These are phyloP conservation scores for Eubasilissa splendida DNA, from an alignment of 2,888 invertebrate genomes.

Conservation along the genomic window DNA sequence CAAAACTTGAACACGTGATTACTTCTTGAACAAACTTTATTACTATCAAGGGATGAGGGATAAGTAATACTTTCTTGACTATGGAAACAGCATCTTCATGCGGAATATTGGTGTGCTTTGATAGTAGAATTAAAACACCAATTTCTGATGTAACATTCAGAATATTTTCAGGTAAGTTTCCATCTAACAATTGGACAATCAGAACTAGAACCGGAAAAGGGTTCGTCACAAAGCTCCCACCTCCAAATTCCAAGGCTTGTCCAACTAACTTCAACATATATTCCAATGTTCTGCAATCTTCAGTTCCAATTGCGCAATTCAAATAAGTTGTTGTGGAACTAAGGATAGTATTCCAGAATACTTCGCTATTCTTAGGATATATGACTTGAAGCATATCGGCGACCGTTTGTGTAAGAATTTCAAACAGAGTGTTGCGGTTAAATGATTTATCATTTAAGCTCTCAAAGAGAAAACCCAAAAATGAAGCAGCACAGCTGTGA, in stretches of 20 bases:
- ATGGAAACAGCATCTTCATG: constrained; percentile 84
- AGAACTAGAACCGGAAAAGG: constrained; percentile 74
- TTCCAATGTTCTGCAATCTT: constrained; percentile 63
- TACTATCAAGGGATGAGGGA: constrained; percentile 73
- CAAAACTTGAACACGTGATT: constrained; percentile 79
- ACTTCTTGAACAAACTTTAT: constrained; percentile 79
- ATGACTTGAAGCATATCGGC: constrained; percentile 77
- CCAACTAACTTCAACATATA: constrained; percentile 74
- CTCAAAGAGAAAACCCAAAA: constrained; percentile 79
- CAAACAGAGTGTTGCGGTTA: constrained; percentile 73
- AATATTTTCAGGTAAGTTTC: constrained; percentile 68
- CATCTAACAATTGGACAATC: constrained; percentile 71
- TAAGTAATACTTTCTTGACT: constrained; percentile 75
- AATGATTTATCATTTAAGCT: constrained; percentile 71
- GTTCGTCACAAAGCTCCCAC: constrained; percentile 77
- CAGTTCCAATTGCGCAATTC: constrained; percentile 53
- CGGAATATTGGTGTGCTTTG: constrained; percentile 76
- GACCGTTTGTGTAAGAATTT: constrained; percentile 78
- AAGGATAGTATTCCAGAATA: constrained; percentile 77
- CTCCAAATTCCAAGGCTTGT: constrained; percentile 75
- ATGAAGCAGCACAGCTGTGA: constrained; percentile 85
- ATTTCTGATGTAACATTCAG: constrained; percentile 72
- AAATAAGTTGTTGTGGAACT: constrained; percentile 26
- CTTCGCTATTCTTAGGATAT: constrained; percentile 74
- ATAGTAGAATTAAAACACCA: constrained; percentile 74